A percentile compares a stretch with the other conserved stretches of the same genome.
Conservation (phyloP, 1,140 invertebrate species). For the Campodea augens region DNA sequence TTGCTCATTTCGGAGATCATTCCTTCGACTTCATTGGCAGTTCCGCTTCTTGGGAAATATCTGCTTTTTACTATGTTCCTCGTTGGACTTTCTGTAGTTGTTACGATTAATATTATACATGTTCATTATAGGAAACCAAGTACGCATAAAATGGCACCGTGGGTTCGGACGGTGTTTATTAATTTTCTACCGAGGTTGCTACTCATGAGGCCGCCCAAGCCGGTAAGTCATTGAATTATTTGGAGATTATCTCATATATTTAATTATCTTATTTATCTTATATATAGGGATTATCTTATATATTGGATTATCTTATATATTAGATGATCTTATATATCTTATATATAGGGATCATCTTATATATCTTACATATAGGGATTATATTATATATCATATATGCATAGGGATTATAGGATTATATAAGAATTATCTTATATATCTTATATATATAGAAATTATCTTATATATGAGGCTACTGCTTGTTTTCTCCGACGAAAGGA, state of each 20-base stretch:
- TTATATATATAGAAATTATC: no score
- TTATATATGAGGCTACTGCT: no score
- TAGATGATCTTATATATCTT: background rate
- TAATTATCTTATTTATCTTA: background rate
- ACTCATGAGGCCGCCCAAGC: conserved; percentile 66
- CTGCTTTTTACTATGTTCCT: conserved; percentile 96
- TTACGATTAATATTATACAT: conserved; percentile 94
- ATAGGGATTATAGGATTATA: background rate
- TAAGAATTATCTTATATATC: no score
- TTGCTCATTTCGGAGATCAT: conserved; percentile 90
- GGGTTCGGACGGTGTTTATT: conserved; percentile 76
- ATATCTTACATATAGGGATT: background rate
- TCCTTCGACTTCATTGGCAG: no score
- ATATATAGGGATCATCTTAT: background rate
- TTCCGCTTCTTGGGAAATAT: conserved; percentile 96
- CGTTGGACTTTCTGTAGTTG: conserved; percentile 86
- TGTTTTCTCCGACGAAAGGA: no score
- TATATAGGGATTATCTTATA: background rate
- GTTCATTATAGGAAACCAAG: conserved; percentile 98
- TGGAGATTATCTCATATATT: background rate
- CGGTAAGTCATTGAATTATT: conserved; percentile 26
- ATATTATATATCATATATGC: background rate
- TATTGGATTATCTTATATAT: background rate
- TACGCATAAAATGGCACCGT: conserved; percentile 89
- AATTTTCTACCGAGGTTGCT: conserved; percentile 60